Conservation (phyloP, 2,797 vertebrate species). For the Morelia viridis region DNA sequence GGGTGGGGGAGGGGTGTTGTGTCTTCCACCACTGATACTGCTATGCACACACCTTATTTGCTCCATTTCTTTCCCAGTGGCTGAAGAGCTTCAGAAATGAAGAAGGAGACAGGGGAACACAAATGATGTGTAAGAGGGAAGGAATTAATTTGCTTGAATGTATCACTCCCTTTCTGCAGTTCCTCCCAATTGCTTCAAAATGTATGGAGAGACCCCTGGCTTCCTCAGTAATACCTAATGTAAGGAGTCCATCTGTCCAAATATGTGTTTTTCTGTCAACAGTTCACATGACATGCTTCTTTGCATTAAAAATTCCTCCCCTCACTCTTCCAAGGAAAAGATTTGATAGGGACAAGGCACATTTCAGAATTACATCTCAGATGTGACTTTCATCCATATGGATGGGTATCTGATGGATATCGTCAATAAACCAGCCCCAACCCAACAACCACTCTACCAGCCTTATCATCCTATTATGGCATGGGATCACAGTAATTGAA, state of each 20-base stretch:
- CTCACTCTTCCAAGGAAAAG: neutral
- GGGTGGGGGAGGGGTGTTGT: neutral
- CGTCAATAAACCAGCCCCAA: slow-evolving; percentile 13
- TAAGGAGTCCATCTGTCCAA: neutral
- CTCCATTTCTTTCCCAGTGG: neutral
- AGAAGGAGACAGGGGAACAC: neutral
- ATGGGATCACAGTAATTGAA: slow-evolving; percentile 45
- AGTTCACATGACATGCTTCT: neutral
- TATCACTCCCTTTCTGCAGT: neutral
- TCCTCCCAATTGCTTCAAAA: neutral
- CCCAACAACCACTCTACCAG: neutral
- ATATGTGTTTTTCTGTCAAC: neutral
- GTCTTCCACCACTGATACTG: neutral
- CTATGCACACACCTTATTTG: no score
- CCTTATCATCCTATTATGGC: neutral
- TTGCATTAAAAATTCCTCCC: neutral
- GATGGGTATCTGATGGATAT: slow-evolving; percentile 13
- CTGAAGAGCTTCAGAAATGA: neutral
- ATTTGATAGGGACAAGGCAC: neutral
- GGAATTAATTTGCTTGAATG: neutral
- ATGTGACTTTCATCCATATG: neutral
- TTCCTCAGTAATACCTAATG: neutral
- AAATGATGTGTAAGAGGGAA: no score
- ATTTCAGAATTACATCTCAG: neutral
- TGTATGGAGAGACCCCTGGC: neutral